A percentile compares a stretch with the other conserved stretches of the same genome.
Conservation (phyloP, 2,888 invertebrate genomes). For the Allacma fusca region DNA sequence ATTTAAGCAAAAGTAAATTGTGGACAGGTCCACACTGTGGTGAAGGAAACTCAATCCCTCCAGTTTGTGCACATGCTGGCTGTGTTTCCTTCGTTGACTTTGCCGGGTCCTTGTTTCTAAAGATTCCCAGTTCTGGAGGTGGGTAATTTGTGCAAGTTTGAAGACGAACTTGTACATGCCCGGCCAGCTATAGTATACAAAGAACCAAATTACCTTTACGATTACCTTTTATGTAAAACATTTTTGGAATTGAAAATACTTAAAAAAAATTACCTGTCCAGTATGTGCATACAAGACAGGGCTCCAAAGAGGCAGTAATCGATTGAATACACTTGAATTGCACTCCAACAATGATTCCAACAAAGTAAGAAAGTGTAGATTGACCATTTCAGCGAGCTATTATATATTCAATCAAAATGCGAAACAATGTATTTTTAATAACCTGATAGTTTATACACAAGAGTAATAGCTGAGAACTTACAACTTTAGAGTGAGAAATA, state of each 20-base stretch:
- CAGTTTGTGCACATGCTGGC: conserved; percentile 21
- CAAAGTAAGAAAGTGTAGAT: conserved; percentile 92
- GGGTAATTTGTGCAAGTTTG: conserved; percentile 87
- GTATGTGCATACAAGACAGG: conserved; percentile 94
- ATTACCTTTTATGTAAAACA: no score
- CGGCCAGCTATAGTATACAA: conserved; percentile 74
- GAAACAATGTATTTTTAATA: no score
- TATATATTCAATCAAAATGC: conserved; percentile 3
- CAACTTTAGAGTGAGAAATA: conserved; percentile 88
- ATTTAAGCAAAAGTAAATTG: conserved; percentile 71
- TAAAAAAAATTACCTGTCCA: no score
- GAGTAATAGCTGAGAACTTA: conserved; percentile 67
- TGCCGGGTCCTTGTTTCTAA: neutral
- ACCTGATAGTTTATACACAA: no score
- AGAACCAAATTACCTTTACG: neutral
- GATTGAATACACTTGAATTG: conserved; percentile 89
- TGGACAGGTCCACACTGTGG: conserved; percentile 59
- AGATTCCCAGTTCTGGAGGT: conserved; percentile 65
- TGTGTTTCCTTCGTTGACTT: neutral
- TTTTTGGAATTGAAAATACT: conserved; percentile 67
- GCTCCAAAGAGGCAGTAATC: conserved; percentile 93
- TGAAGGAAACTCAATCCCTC: conserved; percentile 57
- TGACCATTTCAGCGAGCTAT: conserved; percentile 96
- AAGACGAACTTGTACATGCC: conserved; percentile 84
- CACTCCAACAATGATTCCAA: conserved; percentile 95